Percentiles rank a stretch among this genome's conserved stretches.
Conservation (phyloP, 2,888 invertebrate species). For the Allygus modestus region DNA sequence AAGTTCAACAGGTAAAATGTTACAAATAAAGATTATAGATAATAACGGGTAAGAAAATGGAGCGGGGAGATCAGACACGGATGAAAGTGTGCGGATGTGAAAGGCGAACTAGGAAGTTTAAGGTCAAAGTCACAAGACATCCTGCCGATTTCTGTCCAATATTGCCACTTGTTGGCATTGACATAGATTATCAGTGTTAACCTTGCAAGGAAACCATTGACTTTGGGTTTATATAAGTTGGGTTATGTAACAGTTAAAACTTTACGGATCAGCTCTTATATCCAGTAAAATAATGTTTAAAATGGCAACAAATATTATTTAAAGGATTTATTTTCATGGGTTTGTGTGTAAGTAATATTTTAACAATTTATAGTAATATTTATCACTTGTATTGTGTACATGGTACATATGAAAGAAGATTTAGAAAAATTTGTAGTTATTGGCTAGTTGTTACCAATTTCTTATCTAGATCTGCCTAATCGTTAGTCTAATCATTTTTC, state of each 20-base stretch:
- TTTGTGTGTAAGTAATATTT: too few species aligned
- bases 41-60: not conserved
- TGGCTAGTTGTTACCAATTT: too few species aligned
- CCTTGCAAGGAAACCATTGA: not conserved
- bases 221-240: not conserved
- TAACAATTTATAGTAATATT: too few species aligned
- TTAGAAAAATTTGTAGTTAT: too few species aligned
- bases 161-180: constrained; percentile 14
- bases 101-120: constrained; percentile 8
- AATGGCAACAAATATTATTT: too few species aligned
- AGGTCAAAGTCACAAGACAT: constrained; percentile 20
- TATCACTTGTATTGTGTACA: too few species aligned
- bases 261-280: not conserved
- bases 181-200: not conserved
- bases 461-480: too few species aligned
- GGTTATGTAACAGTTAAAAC: not conserved
- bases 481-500: too few species aligned
- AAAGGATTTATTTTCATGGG: too few species aligned
- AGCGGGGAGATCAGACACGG: not conserved
- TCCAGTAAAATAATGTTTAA: too few species aligned
- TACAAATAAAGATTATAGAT: not conserved
- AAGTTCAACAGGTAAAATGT: not conserved
- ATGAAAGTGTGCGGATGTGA: constrained; percentile 5
- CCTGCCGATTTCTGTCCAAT: not conserved
- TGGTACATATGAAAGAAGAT: too few species aligned